Conservation (phyloP, 1,140 invertebrate species). For the Trichonephila clavata region DNA sequence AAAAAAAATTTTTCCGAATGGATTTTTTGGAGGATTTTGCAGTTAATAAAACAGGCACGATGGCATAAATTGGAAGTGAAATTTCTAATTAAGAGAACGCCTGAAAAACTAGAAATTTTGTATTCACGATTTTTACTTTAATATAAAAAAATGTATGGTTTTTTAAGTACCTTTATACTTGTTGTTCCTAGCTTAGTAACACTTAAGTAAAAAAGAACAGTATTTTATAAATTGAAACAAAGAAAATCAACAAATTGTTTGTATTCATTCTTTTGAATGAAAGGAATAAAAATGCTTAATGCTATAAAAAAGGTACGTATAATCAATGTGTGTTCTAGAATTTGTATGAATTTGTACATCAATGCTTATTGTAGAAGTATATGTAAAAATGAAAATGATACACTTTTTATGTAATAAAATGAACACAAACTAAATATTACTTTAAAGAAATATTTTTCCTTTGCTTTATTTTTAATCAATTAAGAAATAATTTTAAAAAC, state of each 20-base stretch:
- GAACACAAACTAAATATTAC: no score
- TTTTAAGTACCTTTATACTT: background rate
- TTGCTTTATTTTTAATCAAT: no score
- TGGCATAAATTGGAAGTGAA: slow-evolving; percentile 28
- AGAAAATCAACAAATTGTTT: background rate
- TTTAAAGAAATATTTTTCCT: no score
- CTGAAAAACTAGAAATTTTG: background rate
- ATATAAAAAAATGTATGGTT: background rate
- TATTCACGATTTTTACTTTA: background rate
- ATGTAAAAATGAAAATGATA: no score
- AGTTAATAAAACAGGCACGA: slow-evolving; percentile 19
- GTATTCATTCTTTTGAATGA: background rate
- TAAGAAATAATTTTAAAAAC: no score
- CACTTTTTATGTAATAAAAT: no score
- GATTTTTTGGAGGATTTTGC: background rate
- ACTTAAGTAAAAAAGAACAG: background rate
- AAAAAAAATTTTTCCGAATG: background rate
- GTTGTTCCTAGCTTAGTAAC: background rate
- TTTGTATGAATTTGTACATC: no score
- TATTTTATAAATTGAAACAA: background rate
- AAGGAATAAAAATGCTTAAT: background rate
- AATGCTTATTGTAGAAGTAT: no score
- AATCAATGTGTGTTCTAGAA: no score
- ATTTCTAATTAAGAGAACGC: slow-evolving; percentile 2
- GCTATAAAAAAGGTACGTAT: background rate